A percentile compares a stretch with the other conserved stretches of the same genome.
Evolutionary conservation across 2,113 vertebrate genomes (phyloP).

Genomic region (Caloenas nicobarica): DNA sequence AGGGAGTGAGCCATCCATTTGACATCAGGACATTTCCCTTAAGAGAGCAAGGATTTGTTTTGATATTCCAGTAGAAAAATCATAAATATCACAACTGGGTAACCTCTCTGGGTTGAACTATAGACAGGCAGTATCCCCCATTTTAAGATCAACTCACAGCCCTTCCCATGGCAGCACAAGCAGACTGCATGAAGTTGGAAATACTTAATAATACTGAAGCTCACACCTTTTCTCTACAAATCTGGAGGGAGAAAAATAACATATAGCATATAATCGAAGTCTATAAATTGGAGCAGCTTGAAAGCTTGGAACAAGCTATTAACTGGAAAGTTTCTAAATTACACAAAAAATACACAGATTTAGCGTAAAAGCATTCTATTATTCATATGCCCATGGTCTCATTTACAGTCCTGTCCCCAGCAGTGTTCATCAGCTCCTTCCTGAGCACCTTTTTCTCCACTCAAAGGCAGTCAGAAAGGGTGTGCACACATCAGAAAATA

Average conservation of each 20-base stretch:
- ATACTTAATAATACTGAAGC: not conserved
- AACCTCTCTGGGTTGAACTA: not conserved
- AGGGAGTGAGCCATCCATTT: not conserved
- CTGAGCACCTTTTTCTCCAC: not conserved
- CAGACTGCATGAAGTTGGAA: not conserved
- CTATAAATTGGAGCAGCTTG: not conserved
- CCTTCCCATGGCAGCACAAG: not conserved
- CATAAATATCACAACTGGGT: not conserved
- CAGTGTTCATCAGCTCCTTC: not conserved
- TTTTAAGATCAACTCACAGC: not conserved
- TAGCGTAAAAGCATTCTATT: not conserved
- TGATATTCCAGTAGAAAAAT: not conserved
- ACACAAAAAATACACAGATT: not conserved
- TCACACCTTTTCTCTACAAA: not conserved
- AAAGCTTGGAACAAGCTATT: not conserved
- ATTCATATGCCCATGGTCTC: not conserved
- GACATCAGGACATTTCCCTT: not conserved
- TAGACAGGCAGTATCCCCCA: not conserved
- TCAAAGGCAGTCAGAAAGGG: not conserved
- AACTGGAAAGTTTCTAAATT: not conserved
- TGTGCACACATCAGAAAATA: not conserved
- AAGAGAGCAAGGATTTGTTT: not conserved
- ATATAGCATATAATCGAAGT: not conserved
- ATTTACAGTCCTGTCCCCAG: not conserved
- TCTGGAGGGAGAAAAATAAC: not conserved